Evolutionary conservation across 1,140 invertebrate species (phyloP).

Genomic region (Camponotus vicinus): DNA sequence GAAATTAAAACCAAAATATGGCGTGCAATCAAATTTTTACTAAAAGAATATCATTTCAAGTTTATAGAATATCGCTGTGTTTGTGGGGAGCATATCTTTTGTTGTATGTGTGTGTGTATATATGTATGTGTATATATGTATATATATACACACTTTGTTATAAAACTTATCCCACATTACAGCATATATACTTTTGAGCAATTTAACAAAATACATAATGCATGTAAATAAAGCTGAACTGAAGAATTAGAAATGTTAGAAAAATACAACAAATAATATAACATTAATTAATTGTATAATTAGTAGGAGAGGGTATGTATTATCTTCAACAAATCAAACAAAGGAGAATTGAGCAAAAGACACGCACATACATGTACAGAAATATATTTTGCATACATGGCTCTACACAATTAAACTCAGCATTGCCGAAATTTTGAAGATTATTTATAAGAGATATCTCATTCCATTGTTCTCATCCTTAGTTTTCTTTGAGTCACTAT

Average conservation of each 20-base stretch:
- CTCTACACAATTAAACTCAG: conserved; percentile 38
- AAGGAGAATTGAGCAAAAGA: conserved; percentile 37
- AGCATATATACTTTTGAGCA: conserved; percentile 27
- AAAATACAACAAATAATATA: conserved; percentile 20
- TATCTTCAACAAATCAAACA: conserved; percentile 43
- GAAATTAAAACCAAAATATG: neutral
- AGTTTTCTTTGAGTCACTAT: neutral
- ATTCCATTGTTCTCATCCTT: neutral
- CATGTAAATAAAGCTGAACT: conserved; percentile 48
- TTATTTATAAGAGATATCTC: conserved; percentile 18
- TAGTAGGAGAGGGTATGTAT: neutral
- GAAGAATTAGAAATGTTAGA: conserved; percentile 39
- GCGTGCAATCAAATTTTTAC: neutral
- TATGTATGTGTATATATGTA: no score
- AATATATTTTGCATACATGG: conserved; percentile 58
- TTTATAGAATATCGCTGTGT: neutral
- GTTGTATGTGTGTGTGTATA: neutral
- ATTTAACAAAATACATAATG: conserved; percentile 44
- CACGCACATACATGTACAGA: conserved; percentile 50
- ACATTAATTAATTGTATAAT: conserved; percentile 46
- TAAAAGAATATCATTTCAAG: neutral
- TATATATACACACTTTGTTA: neutral
- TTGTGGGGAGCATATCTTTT: neutral
- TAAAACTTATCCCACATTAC: conserved; percentile 1
- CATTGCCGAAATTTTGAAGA: conserved; percentile 27